A percentile compares a stretch with the other conserved stretches of the same genome.
Conservation (phyloP, 2,797 vertebrate species). For the Acrossocheilus wenchowensis region DNA sequence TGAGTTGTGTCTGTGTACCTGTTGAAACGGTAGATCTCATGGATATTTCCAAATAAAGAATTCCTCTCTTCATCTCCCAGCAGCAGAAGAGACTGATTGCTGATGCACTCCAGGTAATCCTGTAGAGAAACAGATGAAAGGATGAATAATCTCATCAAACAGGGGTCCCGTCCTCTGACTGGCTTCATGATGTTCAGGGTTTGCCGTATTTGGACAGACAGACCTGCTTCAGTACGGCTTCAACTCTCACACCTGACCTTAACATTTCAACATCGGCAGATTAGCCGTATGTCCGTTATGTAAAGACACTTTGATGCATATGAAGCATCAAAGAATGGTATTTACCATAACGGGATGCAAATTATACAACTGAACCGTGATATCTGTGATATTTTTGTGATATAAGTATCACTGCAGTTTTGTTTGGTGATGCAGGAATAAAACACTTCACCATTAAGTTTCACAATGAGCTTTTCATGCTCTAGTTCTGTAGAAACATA, state of each 20-base stretch:
- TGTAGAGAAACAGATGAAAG: constrained; percentile 65
- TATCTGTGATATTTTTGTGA: background rate
- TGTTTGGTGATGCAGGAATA: background rate
- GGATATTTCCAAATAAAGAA: constrained; percentile 95
- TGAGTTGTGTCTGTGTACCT: constrained; percentile 78
- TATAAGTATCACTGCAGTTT: background rate
- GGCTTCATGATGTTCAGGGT: background rate
- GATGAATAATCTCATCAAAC: constrained; percentile 38
- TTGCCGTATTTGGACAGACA: background rate
- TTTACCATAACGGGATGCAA: background rate
- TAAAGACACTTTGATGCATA: background rate
- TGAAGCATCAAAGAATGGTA: background rate
- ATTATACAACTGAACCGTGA: background rate
- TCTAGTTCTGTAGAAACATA: background rate
- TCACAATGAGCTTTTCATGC: background rate
- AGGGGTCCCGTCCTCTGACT: background rate
- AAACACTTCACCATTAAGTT: background rate
- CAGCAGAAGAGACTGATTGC: constrained; percentile 86
- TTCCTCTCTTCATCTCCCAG: constrained; percentile 89
- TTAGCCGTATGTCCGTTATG: too few relatives aligned
- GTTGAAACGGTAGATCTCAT: constrained; percentile 94
- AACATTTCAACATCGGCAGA: background rate
- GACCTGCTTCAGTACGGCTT: background rate
- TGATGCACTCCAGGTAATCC: constrained; percentile 95
- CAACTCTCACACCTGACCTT: background rate